Base-by-base conservation (phyloP, 92 coral and sea anemone species). In the Isaurus tuberculatus region DNA sequence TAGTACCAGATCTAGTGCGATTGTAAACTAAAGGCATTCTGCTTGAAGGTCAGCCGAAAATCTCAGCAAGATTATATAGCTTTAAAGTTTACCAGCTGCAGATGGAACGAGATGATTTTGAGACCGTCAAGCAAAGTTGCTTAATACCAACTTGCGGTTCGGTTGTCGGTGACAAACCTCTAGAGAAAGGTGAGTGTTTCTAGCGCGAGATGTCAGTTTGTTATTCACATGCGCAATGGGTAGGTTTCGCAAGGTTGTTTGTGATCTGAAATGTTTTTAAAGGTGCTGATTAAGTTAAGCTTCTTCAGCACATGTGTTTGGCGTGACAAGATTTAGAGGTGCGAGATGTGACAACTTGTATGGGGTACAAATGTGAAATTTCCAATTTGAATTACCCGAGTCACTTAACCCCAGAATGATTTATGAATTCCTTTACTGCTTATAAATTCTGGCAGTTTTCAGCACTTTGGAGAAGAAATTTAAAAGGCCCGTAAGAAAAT, bases 181-280 rank as follows among this genome's bases (percentile, higher is more conserved):
- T 27, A 26, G 29, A 9, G 58, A 5, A 72, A 72, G 78, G 78
- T 72, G 36, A 72, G 78, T 72, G 17, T 70, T 36, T 72, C 78
- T 14, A 27, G 26, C 29, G n/a, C 22, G 26, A 25, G 29, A 72
- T 43, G 19, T 2, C n/a, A 2, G 16, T 5, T 72, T 14, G 37
- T 44, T 36, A 46, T 44, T 70, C 44, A 44, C 37, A 44, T 44
- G 23, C 8, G 51, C 26, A 34, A 28, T 44, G 9, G 26, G 8
- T 43, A 22, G 3, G 57, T 44, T 25, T 6, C 14, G 69, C 22
- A 6, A 51, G 19, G 17, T 51, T 15, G 5, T n/a, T n/a, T n/a
- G 6, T 57, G 8, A 11, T 26, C 32, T 26, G 31, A 27, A 63
- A 63, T 29, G 34, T 63, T 29, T 22, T 15, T 26, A 63, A 63